Conservation (phyloP, 1,140 invertebrate genomes). For the Drosophila yakuba region DNA sequence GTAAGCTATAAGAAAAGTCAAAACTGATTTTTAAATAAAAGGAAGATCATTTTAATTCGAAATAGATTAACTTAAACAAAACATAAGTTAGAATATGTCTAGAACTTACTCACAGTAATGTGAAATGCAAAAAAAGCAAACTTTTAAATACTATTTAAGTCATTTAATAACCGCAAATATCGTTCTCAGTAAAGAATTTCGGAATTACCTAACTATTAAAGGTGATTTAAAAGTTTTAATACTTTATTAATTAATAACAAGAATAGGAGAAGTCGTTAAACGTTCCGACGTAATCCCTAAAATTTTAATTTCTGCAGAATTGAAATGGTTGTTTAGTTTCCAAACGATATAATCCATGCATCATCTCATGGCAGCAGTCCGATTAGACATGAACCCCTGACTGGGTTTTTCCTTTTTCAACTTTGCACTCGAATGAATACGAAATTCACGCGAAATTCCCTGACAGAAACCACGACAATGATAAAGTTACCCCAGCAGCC, state of each 20-base stretch:
- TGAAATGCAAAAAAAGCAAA: too few relatives aligned
- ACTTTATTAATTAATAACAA: neutral
- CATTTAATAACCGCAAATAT: too few relatives aligned
- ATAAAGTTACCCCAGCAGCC: conserved; percentile 32
- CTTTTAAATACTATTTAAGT: too few relatives aligned
- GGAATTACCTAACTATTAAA: too few relatives aligned
- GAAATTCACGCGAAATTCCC: conserved; percentile 62
- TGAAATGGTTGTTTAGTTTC: conserved; percentile 41
- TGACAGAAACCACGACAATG: conserved; percentile 56
- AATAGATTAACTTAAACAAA: too few relatives aligned
- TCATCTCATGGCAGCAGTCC: conserved; percentile 53
- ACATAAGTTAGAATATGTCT: too few relatives aligned
- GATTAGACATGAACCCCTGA: conserved; percentile 41
- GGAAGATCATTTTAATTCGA: too few relatives aligned
- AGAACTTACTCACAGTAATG: too few relatives aligned
- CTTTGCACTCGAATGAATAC: conserved; percentile 70
- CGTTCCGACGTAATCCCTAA: conserved; percentile 26
- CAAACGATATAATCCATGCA: conserved; percentile 54
- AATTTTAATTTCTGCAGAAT: conserved; percentile 45
- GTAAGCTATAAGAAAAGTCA: too few relatives aligned
- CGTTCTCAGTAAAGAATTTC: too few relatives aligned
- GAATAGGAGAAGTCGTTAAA: conserved; percentile 24
- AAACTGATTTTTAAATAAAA: too few relatives aligned
- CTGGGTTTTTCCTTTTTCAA: conserved; percentile 54
- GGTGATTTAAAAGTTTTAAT: too few relatives aligned